These are phyloP conservation scores for Passer montanus DNA, from an alignment of 2,113 vertebrate species.

Conservation along the genomic window DNA sequence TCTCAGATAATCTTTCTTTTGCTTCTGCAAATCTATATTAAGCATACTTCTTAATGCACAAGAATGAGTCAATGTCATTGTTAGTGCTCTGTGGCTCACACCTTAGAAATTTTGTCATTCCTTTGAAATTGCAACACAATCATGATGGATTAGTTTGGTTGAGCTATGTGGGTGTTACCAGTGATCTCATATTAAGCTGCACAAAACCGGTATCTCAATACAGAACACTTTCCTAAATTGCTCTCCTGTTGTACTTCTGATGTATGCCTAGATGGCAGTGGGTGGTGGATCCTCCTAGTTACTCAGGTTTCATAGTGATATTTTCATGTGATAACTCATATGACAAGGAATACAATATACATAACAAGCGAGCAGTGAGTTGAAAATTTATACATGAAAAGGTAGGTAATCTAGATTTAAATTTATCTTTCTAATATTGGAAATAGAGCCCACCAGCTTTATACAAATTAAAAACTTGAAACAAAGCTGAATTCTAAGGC, in stretches of 20 bases:
- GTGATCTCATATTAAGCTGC: neutral
- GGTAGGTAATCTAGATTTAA: neutral
- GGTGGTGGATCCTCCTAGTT: neutral
- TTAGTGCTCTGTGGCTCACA: neutral
- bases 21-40: neutral
- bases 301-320: neutral
- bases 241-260: neutral
- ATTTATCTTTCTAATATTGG: neutral
- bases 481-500: neutral
- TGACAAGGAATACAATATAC: neutral
- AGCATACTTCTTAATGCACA: neutral
- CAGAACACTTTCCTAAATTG: neutral
- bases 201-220: neutral
- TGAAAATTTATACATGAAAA: neutral
- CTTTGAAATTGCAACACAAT: neutral
- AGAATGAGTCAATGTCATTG: neutral
- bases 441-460: neutral
- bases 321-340: neutral
- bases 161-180: neutral
- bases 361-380: neutral
- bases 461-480: neutral
- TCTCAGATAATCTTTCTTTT: neutral
- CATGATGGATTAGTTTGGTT: neutral
- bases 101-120: neutral
- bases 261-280: neutral